phyloP scores from a whole-genome alignment of 2,888 invertebrate genomes.

The Volucella inanis region DNA sequence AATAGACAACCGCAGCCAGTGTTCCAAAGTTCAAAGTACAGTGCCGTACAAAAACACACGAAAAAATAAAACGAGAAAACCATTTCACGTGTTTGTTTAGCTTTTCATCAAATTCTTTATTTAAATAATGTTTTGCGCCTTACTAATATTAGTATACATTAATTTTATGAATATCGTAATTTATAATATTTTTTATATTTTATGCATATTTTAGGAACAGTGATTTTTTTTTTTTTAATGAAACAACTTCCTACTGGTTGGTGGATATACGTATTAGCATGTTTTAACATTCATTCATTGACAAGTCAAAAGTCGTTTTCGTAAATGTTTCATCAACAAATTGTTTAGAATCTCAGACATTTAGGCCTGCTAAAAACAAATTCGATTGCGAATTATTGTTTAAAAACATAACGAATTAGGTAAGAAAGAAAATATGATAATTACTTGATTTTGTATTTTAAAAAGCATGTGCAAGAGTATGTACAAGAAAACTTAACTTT shows the following conservation, averaged over 20 bases:
- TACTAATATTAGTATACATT: conserved; percentile 65
- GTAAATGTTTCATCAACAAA: conserved; percentile 10
- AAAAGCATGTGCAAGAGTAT: conserved; percentile 52
- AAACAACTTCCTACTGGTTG: conserved; percentile 31
- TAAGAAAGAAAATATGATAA: conserved; percentile 44
- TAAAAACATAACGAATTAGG: conserved; percentile 27
- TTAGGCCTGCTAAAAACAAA: conserved; percentile 61
- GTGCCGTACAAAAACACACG: neutral
- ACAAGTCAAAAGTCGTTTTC: neutral
- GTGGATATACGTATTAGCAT: neutral
- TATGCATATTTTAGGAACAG: conserved; percentile 32
- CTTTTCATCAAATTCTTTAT: conserved; percentile 61
- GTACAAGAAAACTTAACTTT: conserved; percentile 62
- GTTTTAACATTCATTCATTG: conserved; percentile 3
- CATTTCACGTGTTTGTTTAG: neutral
- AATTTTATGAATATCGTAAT: conserved; percentile 52
- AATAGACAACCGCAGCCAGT: no score
- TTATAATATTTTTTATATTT: conserved; percentile 25
- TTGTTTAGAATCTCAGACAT: conserved; percentile 2
- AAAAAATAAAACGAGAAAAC: neutral
- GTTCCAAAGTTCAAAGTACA: no score
- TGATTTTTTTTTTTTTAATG: conserved; percentile 10
- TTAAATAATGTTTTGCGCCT: conserved; percentile 65
- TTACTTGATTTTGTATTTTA: conserved; percentile 26
- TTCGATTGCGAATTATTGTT: conserved; percentile 13